A percentile compares a stretch with the other conserved stretches of the same genome.
These are phyloP conservation scores for Xestia sexstrigata DNA, from an alignment of 2,888 invertebrate species.

Conservation along the genomic window DNA sequence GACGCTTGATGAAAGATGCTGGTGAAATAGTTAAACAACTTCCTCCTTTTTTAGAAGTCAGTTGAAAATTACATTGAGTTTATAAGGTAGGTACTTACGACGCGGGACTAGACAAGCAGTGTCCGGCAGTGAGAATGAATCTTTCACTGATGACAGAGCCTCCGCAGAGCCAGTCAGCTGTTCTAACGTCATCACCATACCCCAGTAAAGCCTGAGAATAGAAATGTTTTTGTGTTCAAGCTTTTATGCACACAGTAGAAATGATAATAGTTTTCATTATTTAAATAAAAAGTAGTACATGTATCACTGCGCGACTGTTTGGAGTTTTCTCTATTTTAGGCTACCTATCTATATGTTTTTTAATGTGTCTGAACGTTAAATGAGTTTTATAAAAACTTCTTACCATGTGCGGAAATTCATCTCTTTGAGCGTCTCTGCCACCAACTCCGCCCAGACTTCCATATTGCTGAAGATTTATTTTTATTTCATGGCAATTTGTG, in stretches of 20 bases:
- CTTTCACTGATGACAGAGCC: constrained; percentile 43
- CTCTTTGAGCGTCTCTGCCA: constrained; percentile 26
- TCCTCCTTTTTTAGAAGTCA: too few relatives aligned
- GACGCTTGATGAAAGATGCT: too few relatives aligned
- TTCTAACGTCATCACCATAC: constrained; percentile 24
- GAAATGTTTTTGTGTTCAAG: background rate
- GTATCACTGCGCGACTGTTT: background rate
- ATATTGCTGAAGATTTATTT: background rate
- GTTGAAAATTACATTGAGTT: background rate
- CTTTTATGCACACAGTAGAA: background rate
- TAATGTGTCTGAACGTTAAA: background rate
- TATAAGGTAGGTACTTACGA: constrained; percentile 13
- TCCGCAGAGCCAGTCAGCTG: constrained; percentile 44
- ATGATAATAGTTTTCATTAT: background rate
- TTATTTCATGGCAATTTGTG: constrained; percentile 24
- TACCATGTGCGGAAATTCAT: constrained; percentile 47
- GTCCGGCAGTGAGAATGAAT: constrained; percentile 40
- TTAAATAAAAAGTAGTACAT: background rate
- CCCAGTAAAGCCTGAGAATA: constrained; percentile 29
- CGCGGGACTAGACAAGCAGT: constrained; percentile 18
- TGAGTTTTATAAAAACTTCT: background rate
- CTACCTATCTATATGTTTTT: background rate
- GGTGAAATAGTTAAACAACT: too few relatives aligned
- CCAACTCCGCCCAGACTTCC: constrained; percentile 1
- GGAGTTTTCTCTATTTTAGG: background rate